Evolutionary conservation across 2,888 invertebrate species (phyloP), one percentile per base, ranked within the genome.

Genomic region (Idaea aversata): DNA sequence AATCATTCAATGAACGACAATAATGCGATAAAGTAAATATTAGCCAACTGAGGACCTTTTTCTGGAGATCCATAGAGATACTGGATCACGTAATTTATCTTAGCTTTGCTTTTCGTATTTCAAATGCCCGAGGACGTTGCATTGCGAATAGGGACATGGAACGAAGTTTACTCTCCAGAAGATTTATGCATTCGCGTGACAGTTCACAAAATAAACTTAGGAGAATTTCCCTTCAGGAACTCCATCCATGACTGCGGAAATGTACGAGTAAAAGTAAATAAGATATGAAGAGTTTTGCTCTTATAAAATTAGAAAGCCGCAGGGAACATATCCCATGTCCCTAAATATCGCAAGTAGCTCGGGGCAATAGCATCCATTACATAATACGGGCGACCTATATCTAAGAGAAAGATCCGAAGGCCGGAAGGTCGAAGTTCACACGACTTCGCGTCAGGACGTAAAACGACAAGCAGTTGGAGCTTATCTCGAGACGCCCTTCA

Each of bases 361-460:
- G 72, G 69, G 74, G 79, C 75, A 77, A 76, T 76, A 73, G 77
- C 79, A 80, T 78, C 80, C 79, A 82, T 86, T 83, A 86, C 79
- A 81, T 83, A 83, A 86, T 82, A 81, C 80, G 77, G 75, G 77
- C 82, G 83, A 83, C 83, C 85, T 79, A 85, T 80, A n/a, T n/a
- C n/a, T n/a, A 84, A 82, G 64, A 67, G 67, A 71, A 76, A 72
- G 76, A 72, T 75, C 72, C 73, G 72, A 65, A 76, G 67, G 71
- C 75, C 80, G 78, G 83, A 85, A 86, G 87, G 85, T 86, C 83
- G 83, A 85, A 81, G 81, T 81, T 78, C 79, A 79, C 81, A 72
- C 77, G 81, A 82, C 78, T 76, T 74, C 77, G 74, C 75, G 72
- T 70, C 77, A 72, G 72, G 73, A 75, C 70, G 68, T 73, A 77